Percentiles rank a stretch among this genome's conserved stretches.
Conservation (phyloP, 2,113 vertebrate species). For the Xiphophorus hellerii region DNA sequence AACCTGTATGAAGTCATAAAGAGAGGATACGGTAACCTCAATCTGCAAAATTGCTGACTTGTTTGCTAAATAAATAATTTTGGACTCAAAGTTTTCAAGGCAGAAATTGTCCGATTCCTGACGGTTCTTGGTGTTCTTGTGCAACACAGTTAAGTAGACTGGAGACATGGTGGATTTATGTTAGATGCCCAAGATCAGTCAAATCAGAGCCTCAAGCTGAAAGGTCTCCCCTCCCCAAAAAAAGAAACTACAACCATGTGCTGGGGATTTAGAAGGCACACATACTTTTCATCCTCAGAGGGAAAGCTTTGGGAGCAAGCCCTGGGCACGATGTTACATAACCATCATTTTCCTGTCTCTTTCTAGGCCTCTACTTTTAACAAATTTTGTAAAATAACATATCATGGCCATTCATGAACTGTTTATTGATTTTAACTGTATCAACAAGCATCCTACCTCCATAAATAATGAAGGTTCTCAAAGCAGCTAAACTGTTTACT, state of each 20-base stretch:
- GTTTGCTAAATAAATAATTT: slow-evolving; percentile 16
- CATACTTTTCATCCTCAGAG: slow-evolving; percentile 59
- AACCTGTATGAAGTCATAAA: neutral
- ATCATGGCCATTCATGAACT: slow-evolving; percentile 31
- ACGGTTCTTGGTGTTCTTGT: slow-evolving; percentile 50
- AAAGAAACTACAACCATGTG: slow-evolving; percentile 70
- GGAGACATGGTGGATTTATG: slow-evolving; percentile 56
- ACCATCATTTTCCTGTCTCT: slow-evolving; percentile 31
- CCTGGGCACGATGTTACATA: slow-evolving; percentile 66
- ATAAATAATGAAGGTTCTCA: neutral
- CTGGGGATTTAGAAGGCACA: slow-evolving; percentile 65
- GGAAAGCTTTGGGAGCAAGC: slow-evolving; percentile 36
- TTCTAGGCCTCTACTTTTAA: slow-evolving; percentile 1
- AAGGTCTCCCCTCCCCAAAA: slow-evolving; percentile 29
- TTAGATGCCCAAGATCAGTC: slow-evolving; percentile 36
- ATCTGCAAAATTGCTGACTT: neutral
- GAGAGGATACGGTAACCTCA: neutral
- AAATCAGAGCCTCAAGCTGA: slow-evolving; percentile 61
- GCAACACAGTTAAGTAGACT: slow-evolving; percentile 43
- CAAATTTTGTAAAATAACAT: slow-evolving; percentile 70
- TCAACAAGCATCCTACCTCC: neutral
- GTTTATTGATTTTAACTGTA: no score
- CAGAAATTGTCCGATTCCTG: slow-evolving; percentile 7
- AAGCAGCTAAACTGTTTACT: neutral
- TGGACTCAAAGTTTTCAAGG: neutral